These are phyloP conservation scores for Natator depressus DNA, from an alignment of 2,113 vertebrate genomes.

Conservation along the genomic window DNA sequence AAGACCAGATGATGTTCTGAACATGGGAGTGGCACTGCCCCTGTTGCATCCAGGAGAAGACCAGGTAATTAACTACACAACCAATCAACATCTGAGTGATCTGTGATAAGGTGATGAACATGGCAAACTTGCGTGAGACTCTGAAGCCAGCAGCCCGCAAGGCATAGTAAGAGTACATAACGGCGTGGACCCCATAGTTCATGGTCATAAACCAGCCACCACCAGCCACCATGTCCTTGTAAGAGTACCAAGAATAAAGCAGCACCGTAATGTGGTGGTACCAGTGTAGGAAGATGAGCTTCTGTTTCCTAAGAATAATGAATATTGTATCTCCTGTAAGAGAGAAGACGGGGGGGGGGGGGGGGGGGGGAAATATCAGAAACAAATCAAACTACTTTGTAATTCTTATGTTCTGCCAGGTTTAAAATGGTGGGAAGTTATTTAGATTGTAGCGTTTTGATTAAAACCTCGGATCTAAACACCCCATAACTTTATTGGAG, in stretches of 20 bases:
- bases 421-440: background rate
- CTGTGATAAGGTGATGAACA: conserved; percentile 99
- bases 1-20: conserved; percentile 98
- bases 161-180: conserved; percentile 99
- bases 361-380: conserved; percentile 19
- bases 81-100: conserved; percentile 98
- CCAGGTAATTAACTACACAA: conserved; percentile 97
- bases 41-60: conserved; percentile 98
- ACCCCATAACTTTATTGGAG: background rate
- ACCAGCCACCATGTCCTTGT: conserved; percentile 99
- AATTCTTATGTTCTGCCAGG: background rate
- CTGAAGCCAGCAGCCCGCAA: conserved; percentile 94
- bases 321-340: conserved; percentile 96
- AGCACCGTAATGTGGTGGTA: conserved; percentile 99
- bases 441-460: background rate
- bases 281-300: conserved; percentile 99
- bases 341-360: background rate
- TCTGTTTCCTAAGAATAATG: conserved; percentile 98
- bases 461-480: background rate
- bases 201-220: conserved; percentile 99
- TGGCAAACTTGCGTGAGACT: conserved; percentile 95
- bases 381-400: background rate
- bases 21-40: conserved; percentile 96
- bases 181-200: conserved; percentile 97
- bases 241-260: conserved; percentile 99